phyloP scores from a whole-genome alignment of 2,113 vertebrate species.

The Oreochromis aureus region DNA sequence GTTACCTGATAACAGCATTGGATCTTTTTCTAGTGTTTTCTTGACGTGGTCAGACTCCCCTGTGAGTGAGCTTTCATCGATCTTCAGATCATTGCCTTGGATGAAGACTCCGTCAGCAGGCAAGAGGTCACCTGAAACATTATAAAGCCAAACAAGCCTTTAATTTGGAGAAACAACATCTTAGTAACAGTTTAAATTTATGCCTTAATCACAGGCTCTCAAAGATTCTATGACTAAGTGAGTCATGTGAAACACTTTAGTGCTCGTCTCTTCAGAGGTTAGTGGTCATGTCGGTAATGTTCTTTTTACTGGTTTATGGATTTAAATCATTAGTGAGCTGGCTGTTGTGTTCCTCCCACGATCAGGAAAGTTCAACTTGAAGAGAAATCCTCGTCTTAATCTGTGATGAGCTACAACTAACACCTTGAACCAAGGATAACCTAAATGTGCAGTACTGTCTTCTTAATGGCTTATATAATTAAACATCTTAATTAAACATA shows the following conservation, averaged over 20 bases:
- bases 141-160: not conserved
- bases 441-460: not conserved
- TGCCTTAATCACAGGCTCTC: not conserved
- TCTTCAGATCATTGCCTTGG: constrained; percentile 97
- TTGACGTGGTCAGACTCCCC: constrained; percentile 98
- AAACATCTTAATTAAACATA: not conserved
- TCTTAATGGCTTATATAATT: not conserved
- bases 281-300: not conserved
- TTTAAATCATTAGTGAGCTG: not conserved
- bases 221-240: not conserved
- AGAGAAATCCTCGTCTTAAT: not conserved
- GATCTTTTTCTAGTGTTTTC: constrained; percentile 89
- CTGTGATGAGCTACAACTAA: not conserved
- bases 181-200: not conserved
- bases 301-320: not conserved
- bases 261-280: not conserved
- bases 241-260: not conserved
- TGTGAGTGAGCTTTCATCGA: constrained; percentile 97
- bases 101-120: constrained; percentile 94
- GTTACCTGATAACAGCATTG: constrained; percentile 93
- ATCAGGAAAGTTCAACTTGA: not conserved
- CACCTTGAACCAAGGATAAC: not conserved
- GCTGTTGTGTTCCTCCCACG: not conserved
- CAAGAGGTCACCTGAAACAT: constrained; percentile 87
- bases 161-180: not conserved